Evolutionary conservation across 1,140 invertebrate species (phyloP), one percentile per base, ranked within the genome.

Genomic region (Drosophila kepulauana): DNA sequence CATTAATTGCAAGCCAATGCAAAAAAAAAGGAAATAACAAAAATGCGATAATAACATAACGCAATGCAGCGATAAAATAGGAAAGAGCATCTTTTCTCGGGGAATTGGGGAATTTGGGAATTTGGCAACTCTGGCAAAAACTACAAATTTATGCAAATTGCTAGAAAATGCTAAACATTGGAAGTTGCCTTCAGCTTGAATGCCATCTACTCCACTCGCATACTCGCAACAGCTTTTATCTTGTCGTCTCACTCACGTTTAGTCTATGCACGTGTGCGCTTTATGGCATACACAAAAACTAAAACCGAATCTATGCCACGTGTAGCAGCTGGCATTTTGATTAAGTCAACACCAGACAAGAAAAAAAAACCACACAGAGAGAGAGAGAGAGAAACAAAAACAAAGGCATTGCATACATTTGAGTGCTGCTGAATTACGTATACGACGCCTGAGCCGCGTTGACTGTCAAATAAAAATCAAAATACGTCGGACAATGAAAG

Each of bases 141-240:
- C 59, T 72, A 48, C 61, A 76, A 72, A 66, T 61, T 62, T 81
- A 85, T 85, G 81, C 78, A 78, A 86, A 85, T 72, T 72, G 74
- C 49, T 54, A 56, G 56, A 76, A 72, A 76, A 76, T 76, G 74
- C 62, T 61, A 76, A 76, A 45, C 74, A 76, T 38, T 70, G 51
- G 58, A 58, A 64, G 52, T 57, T 58, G 8, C 54, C 45, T 70
- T 70, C 28, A 62, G 43, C 10, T 30, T 45, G 41, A 30, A 56
- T 16, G 15, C 3, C 49, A 11, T 56, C 15, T 8, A 52, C n/a
- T 15, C n/a, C 28, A 16, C 15, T 25, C 20, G 20, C 20, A 25
- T 25, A 25, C 20, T 4, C 20, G 20, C 20, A 25, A 30, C 45
- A 48, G 28, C 58, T 52, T 20, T 57, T 11, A 51, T 15, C 33